Evolutionary conservation across 2,888 invertebrate genomes (phyloP).

Genomic region (Aporophyla lueneburgensis): DNA sequence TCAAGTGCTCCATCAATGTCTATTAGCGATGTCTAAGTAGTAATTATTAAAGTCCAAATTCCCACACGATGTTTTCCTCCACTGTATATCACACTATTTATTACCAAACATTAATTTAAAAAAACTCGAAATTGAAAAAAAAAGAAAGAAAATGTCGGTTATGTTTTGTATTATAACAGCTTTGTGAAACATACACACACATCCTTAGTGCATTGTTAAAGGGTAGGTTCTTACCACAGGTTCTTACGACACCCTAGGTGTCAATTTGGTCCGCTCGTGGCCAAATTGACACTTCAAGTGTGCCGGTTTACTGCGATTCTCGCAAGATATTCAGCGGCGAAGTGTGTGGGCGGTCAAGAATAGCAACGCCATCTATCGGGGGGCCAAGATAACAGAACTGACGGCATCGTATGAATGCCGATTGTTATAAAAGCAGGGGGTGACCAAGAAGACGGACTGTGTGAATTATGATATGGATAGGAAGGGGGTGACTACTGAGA

Average conservation of each 20-base stretch:
- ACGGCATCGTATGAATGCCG: too few relatives aligned
- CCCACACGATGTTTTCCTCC: not conserved
- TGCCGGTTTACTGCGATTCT: not conserved
- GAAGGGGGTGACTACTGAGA: too few relatives aligned
- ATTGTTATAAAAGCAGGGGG: too few relatives aligned
- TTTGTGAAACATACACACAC: not conserved
- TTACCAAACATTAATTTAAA: not conserved
- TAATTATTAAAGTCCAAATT: not conserved
- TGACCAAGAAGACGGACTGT: too few relatives aligned
- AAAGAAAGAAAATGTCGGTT: not conserved
- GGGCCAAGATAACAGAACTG: not conserved
- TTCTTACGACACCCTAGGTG: not conserved
- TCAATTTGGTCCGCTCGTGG: constrained; percentile 37
- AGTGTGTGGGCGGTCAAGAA: not conserved
- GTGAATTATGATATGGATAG: too few relatives aligned
- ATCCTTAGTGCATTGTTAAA: too few relatives aligned
- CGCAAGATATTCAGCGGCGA: not conserved
- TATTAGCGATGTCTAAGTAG: not conserved
- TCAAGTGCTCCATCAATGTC: not conserved
- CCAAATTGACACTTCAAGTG: constrained; percentile 31
- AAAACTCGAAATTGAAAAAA: too few relatives aligned
- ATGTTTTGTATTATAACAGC: not conserved
- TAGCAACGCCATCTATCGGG: constrained; percentile 12
- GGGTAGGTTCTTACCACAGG: too few relatives aligned
- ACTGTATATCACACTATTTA: not conserved